Evolutionary conservation across 2,797 vertebrate species (phyloP), one percentile per base, ranked within the genome.

Genomic region (Sitta carolinensis): DNA sequence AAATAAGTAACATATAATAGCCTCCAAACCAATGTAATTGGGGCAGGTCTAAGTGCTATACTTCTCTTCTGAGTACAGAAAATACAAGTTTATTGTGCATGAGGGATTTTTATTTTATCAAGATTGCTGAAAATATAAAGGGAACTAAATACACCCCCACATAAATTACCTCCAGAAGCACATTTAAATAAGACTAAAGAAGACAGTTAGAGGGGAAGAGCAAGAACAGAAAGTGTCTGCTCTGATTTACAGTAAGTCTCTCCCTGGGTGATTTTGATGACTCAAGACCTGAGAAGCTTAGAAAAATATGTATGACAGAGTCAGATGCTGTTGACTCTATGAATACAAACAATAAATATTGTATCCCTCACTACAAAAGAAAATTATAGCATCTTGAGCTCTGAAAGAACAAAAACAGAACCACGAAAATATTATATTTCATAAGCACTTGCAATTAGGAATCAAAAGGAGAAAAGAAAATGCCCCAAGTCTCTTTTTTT

Each of bases 201-300:
- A 55, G 26, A 55, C 22, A 63, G 83, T 84, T 79, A 74, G 15
- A 27, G 19, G 62, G 47, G 63, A 95, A 90, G 42, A 93, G 25
- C 27, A 75, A 95, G 75, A 59, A 67, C 18, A 87, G 66, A 78
- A 82, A 87, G 18, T 73, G 38, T 34, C 76, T 85, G 26, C 45
- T 92, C 52, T 89, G 62, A 95, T 94, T 96, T 94, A 94, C 54
- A 63, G 51, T 84, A 95, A 86, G 94, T 36, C 26, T 73, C 34
- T 89, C 69, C 45, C 76, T 87, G 47, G 51, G 76, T 94, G 72
- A 96, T 92, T 96, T 91, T 94, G 96, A 90, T 84, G 90, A 91
- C 40, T 69, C 57, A 70, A 92, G 75, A 90, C 29, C 63, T 83
- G 67, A 95, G 76, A 94, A 93, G 68, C 42, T 95, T 76, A 91